Evolutionary conservation across 2,888 invertebrate species (phyloP), one percentile per base, ranked within the genome.

Genomic region (Actias luna): DNA sequence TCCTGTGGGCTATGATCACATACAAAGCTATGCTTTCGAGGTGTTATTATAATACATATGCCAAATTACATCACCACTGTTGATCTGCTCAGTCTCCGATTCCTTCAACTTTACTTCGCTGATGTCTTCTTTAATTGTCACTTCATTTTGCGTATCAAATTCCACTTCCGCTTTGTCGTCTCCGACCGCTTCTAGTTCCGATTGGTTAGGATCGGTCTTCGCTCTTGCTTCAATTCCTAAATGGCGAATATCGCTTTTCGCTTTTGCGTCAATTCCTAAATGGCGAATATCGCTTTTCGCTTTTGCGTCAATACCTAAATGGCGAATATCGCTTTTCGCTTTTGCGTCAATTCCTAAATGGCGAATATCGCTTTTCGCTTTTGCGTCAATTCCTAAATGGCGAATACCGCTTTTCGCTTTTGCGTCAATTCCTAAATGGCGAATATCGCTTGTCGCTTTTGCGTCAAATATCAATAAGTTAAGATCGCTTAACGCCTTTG

Each of bases 381-480:
- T 36, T 0, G n/a, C 96, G 67, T 94, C 94, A 8, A 10, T 3
- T 0, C 22, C 3, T 58, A 93, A 93, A 31, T 92, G 80, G 58
- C n/a, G n/a, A 1, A n/a, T 5, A n/a, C n/a, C 5, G 36, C 4
- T 36, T 2, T 36, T 36, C 36, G 14, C 10, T 1, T 36, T 36
- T 36, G 93, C 95, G 83, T 97, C 96, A 62, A 95, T 95, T 2
- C 89, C 89, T 0, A 85, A 86, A 63, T 85, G 84, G 71, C 88
- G 89, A 8, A 88, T 86, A 58, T 94, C 94, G 77, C 96, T 14
- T 16, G 8, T 36, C 36, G 14, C 2, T 36, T 10, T 36, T 0
- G n/a, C 96, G 67, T 94, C 94, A 8, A 10, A 1, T 0, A 22
- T 8, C 58, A 93, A 93, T 33, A 92, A 80, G 58, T n/a, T n/a